Evolutionary conservation across 2,888 invertebrate species (phyloP).

Genomic region (Tetanocera ferruginea): DNA sequence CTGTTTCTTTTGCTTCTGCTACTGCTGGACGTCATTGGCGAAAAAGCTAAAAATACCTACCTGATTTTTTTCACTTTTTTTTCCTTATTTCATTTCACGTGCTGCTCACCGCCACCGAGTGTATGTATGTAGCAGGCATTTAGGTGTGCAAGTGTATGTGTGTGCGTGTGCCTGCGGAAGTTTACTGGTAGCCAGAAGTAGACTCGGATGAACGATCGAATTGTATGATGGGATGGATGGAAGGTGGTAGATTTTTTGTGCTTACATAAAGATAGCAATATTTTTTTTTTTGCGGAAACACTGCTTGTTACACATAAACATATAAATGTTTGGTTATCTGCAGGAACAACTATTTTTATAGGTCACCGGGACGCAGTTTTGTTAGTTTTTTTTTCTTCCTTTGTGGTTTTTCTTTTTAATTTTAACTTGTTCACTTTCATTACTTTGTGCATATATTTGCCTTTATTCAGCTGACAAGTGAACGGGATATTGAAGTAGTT

Average conservation of each 20-base stretch:
- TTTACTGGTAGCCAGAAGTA: conserved; percentile 2
- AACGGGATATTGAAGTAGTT: neutral
- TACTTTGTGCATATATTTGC: conserved; percentile 11
- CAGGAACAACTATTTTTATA: conserved; percentile 5
- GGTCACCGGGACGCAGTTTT: conserved; percentile 9
- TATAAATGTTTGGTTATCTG: neutral
- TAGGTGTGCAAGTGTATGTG: neutral
- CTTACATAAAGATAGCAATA: no score
- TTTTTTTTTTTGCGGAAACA: no score
- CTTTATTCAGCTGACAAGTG: neutral
- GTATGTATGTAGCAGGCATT: neutral
- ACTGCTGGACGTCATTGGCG: conserved; percentile 17
- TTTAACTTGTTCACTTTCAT: neutral
- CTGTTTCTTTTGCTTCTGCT: neutral
- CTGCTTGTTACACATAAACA: no score
- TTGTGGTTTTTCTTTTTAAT: neutral
- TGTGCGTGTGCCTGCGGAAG: conserved; percentile 9
- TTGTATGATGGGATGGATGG: neutral
- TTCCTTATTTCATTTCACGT: neutral
- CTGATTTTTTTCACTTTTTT: neutral
- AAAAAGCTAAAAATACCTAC: conserved; percentile 9
- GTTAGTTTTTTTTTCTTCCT: neutral
- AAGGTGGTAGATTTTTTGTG: neutral
- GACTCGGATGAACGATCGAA: neutral
- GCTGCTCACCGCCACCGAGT: neutral